Evolutionary conservation across 2,113 vertebrate genomes (phyloP).

Genomic region (Stegastes partitus): DNA sequence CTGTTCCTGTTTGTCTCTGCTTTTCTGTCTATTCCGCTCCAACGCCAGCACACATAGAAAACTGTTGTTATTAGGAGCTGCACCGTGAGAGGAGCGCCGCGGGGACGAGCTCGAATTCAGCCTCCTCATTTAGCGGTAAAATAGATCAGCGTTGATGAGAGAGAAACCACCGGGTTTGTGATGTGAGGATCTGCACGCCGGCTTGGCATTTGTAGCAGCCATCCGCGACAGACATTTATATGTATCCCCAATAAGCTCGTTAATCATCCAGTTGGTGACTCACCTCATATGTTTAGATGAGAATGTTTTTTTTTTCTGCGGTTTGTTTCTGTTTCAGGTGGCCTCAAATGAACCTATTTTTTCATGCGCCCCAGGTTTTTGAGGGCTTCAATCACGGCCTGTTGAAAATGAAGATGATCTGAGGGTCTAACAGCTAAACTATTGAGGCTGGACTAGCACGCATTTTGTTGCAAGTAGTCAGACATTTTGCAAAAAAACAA

Average conservation of each 20-base stretch:
- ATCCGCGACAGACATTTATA: slow-evolving; percentile 8
- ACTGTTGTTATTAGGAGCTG: slow-evolving; percentile 37
- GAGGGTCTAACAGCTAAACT: too few relatives aligned
- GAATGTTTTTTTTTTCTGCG: too few relatives aligned
- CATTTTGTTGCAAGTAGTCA: too few relatives aligned
- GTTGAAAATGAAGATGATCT: too few relatives aligned
- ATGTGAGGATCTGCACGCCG: slow-evolving; percentile 32
- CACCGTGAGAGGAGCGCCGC: slow-evolving; percentile 15
- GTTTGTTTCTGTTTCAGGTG: too few relatives aligned
- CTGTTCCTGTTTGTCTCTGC: slow-evolving; percentile 8
- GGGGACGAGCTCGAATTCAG: slow-evolving; percentile 25
- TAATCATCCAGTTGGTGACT: slow-evolving; percentile 9
- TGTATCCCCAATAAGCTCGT: slow-evolving; percentile 18
- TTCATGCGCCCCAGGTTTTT: too few relatives aligned
- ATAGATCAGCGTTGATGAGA: slow-evolving; percentile 40
- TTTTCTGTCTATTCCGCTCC: background rate
- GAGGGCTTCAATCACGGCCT: too few relatives aligned
- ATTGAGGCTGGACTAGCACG: too few relatives aligned
- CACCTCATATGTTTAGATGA: background rate
- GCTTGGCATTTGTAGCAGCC: slow-evolving; percentile 30
- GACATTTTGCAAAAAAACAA: too few relatives aligned
- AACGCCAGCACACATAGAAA: background rate
- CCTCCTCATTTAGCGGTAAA: slow-evolving; percentile 51
- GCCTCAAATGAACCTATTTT: too few relatives aligned
- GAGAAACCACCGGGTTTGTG: slow-evolving; percentile 23